Evolutionary conservation across 2,113 vertebrate genomes (phyloP).

Genomic region (Cervus canadensis): DNA sequence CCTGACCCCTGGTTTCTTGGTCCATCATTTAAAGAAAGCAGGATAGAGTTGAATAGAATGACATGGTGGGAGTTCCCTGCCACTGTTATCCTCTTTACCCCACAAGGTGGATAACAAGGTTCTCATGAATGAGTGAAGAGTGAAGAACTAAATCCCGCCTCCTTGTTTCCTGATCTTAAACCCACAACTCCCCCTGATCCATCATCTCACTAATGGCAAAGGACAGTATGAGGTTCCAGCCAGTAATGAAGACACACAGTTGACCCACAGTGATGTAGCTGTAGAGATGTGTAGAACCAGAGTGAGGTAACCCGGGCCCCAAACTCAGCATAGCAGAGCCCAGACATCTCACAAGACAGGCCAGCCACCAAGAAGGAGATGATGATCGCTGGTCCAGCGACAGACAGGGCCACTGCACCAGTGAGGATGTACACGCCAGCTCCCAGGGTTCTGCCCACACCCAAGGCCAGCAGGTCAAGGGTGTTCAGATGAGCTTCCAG

Average conservation of each 20-base stretch:
- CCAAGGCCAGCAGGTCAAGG: neutral
- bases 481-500: neutral
- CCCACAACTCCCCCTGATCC: neutral
- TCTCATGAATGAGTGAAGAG: neutral
- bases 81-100: neutral
- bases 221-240: neutral
- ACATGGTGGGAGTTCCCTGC: neutral
- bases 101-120: neutral
- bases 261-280: neutral
- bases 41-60: neutral
- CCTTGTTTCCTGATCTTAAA: neutral
- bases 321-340: neutral
- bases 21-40: neutral
- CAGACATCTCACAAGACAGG: neutral
- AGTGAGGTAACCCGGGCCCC: neutral
- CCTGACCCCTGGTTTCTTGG: neutral
- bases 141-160: neutral
- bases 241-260: neutral
- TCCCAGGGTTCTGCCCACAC: neutral
- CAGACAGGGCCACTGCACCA: neutral
- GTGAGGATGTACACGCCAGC: fast-evolving
- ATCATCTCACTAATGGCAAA: neutral
- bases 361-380: neutral
- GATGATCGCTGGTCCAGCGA: fast-evolving
- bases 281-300: neutral